These are phyloP conservation scores for Hemibagrus wyckioides DNA, from an alignment of 2,113 vertebrate genomes.

Conservation along the genomic window DNA sequence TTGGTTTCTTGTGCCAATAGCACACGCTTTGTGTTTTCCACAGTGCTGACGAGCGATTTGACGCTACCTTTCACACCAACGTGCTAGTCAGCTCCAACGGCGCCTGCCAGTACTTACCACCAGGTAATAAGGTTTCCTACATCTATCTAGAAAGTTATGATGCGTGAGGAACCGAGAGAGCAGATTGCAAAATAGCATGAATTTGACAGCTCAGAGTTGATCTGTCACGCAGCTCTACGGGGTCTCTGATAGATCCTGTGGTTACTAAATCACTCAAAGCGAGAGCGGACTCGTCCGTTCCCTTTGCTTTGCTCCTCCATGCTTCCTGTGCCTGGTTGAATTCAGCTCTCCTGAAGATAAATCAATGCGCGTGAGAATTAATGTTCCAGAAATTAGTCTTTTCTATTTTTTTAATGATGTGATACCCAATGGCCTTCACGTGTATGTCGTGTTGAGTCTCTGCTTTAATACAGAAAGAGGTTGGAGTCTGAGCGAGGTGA, in stretches of 20 bases:
- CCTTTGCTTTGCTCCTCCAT: not conserved
- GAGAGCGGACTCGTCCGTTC: not conserved
- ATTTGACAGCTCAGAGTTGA: too few species aligned
- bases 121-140: constrained; percentile 76
- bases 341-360: not conserved
- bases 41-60: constrained; percentile 93
- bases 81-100: constrained; percentile 87
- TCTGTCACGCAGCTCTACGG: not conserved
- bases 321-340: not conserved
- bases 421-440: not conserved
- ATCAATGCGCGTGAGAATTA: not conserved
- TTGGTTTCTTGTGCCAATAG: constrained; percentile 24
- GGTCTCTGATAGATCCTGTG: not conserved
- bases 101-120: constrained; percentile 85
- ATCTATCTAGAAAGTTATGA: not conserved
- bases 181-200: not conserved
- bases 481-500: not conserved
- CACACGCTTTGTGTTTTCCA: constrained; percentile 49
- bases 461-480: not conserved
- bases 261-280: not conserved
- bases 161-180: too few species aligned
- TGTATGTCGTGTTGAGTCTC: not conserved
- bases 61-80: constrained; percentile 92
- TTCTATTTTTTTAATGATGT: not conserved
- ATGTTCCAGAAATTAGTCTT: not conserved